phyloP scores from a whole-genome alignment of 2,797 vertebrate genomes.

The Pseudochirops corinnae region DNA sequence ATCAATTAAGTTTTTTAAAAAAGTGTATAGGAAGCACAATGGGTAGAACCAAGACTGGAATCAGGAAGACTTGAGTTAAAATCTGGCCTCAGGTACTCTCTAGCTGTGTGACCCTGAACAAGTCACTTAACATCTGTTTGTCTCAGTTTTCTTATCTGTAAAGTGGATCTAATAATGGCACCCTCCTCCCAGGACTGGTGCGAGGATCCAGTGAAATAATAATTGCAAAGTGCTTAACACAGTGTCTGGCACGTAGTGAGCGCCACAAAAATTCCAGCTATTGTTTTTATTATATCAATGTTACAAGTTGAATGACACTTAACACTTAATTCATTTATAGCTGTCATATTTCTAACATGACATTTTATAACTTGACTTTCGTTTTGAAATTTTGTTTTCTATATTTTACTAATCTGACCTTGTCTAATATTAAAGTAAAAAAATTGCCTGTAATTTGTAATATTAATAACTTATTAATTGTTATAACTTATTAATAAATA shows the following conservation, averaged over 20 bases:
- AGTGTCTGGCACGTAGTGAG: not conserved
- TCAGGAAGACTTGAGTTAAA: not conserved
- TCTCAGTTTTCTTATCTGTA: not conserved
- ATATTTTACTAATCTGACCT: not conserved
- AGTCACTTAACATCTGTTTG: not conserved
- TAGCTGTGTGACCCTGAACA: not conserved
- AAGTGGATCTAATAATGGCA: not conserved
- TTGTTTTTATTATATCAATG: not conserved
- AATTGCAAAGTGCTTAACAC: not conserved
- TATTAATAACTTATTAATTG: too few relatives aligned
- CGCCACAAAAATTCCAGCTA: not conserved
- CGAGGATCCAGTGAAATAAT: not conserved
- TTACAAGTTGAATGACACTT: not conserved
- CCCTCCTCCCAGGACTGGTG: not conserved
- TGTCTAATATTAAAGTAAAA: not conserved
- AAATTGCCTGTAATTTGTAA: not conserved
- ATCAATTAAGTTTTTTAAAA: not conserved
- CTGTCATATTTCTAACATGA: not conserved
- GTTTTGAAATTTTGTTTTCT: not conserved
- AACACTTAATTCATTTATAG: not conserved
- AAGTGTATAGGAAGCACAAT: not conserved
- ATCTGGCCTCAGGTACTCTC: not conserved
- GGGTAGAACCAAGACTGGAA: not conserved
- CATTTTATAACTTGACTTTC: not conserved
- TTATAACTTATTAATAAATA: too few relatives aligned